These are phyloP conservation scores for Zosterops pallidus DNA, from an alignment of 2,113 vertebrate genomes.

Conservation along the genomic window DNA sequence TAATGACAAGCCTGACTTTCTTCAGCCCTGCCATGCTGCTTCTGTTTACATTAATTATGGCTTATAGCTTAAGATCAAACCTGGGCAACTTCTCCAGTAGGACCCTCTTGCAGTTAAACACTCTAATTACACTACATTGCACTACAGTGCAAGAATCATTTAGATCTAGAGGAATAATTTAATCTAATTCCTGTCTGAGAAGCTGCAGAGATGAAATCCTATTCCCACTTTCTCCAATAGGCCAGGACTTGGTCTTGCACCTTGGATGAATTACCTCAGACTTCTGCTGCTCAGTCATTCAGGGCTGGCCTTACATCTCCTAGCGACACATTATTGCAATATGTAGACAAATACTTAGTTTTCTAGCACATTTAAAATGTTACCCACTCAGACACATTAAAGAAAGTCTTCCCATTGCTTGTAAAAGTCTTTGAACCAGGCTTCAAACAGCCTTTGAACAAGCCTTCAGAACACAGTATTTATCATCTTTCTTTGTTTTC, in stretches of 20 bases:
- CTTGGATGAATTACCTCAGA: neutral
- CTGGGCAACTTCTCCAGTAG: neutral
- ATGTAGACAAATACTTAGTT: neutral
- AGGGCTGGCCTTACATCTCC: neutral
- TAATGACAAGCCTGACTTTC: neutral
- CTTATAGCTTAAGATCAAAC: neutral
- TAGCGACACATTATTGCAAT: rapidly evolving
- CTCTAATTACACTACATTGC: neutral
- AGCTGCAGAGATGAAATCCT: neutral
- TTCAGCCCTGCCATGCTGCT: neutral
- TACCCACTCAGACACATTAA: neutral
- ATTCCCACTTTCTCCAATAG: neutral
- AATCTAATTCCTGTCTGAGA: neutral
- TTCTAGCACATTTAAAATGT: neutral
- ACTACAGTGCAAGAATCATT: neutral
- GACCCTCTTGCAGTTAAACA: neutral
- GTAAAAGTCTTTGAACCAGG: neutral
- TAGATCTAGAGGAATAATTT: neutral
- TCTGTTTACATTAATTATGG: neutral
- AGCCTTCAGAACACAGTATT: neutral
- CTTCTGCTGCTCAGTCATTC: neutral
- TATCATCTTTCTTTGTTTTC: neutral
- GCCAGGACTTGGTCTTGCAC: neutral
- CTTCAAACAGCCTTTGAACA: neutral
- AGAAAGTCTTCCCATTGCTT: neutral